Base-by-base conservation (phyloP, 2,888 invertebrate species). In the Machimus atricapillus region DNA sequence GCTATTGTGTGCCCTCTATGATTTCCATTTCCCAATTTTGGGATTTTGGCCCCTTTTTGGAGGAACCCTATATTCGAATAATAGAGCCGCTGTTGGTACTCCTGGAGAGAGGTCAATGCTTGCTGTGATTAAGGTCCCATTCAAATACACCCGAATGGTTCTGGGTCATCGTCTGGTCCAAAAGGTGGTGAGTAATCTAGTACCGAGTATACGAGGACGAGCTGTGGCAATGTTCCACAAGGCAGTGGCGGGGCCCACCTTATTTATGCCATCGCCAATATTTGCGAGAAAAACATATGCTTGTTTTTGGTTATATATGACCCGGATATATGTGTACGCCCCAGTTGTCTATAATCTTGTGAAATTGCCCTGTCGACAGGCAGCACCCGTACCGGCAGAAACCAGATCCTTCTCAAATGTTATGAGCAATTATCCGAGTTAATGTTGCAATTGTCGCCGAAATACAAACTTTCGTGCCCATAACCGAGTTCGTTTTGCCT, bases 361-460 rank as follows among this genome's bases (percentile, higher is more conserved):
- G 58, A 27, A 82, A 82, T 82, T 58, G 66, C 58, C 58, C 58
- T 66, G 58, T 66, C 56, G 58, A 27, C 66, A 66, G 66, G 37
- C 58, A 82, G 58, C 66, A 58, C 82, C 82, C 23, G 19, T 19
- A 82, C n/a, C 82, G 58, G 66, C 66, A 82, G 56, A 37, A 66
- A 56, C 66, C 82, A 56, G 66, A 82, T 58, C 82, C 82, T 82
- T 74, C 85, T 85, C 74, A 85, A 85, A 74, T 74, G 74, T 74
- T 85, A 85, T 40, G 74, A 85, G 85, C 74, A 85, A 40, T 85
- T 85, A 85, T 85, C 46, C 23, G 46, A 74, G 85, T 85, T 85
- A 85, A 85, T 85, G 85, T 85, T 85, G 74, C 85, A 85, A 85
- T 85, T 85, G 74, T 85, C 85, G 74, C 85, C 74, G 74, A 85